Conservation (phyloP, 2,113 vertebrate species). For the Zosterops borbonicus region DNA sequence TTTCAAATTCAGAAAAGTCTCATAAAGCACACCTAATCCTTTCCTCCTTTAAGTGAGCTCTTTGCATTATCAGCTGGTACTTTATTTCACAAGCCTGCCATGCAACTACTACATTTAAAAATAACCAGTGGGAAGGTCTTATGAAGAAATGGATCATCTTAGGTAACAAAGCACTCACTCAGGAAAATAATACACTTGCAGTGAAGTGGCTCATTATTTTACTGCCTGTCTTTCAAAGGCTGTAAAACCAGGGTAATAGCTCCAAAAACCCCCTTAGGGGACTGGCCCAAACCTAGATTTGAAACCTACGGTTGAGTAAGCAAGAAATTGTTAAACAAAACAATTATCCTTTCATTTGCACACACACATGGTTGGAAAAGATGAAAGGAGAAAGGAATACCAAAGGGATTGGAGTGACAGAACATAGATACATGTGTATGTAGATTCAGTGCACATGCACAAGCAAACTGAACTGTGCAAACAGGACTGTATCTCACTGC, state of each 20-base stretch:
- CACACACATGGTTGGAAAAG: not conserved
- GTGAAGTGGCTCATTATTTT: constrained; percentile 18
- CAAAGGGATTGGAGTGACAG: not conserved
- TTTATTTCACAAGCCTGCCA: constrained; percentile 50
- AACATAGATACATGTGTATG: not conserved
- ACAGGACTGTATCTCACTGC: not conserved
- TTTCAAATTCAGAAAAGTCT: constrained; percentile 20
- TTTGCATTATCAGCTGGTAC: constrained; percentile 19
- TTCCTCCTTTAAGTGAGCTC: constrained; percentile 17
- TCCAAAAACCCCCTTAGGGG: not conserved
- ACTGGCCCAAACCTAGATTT: not conserved
- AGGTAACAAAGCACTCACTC: constrained; percentile 56
- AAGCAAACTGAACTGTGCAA: not conserved
- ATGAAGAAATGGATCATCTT: constrained; percentile 56
- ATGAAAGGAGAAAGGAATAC: constrained; percentile 1
- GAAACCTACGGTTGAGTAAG: constrained; percentile 2
- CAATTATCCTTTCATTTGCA: not conserved
- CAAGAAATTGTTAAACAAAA: not conserved
- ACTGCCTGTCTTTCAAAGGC: not conserved
- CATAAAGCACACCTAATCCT: constrained; percentile 21
- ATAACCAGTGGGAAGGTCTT: constrained; percentile 54
- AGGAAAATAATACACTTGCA: constrained; percentile 50
- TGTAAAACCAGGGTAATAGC: not conserved
- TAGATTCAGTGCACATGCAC: not conserved
- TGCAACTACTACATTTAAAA: constrained; percentile 65